Conservation (phyloP, 2,797 vertebrate species). For the Lophius americanus region DNA sequence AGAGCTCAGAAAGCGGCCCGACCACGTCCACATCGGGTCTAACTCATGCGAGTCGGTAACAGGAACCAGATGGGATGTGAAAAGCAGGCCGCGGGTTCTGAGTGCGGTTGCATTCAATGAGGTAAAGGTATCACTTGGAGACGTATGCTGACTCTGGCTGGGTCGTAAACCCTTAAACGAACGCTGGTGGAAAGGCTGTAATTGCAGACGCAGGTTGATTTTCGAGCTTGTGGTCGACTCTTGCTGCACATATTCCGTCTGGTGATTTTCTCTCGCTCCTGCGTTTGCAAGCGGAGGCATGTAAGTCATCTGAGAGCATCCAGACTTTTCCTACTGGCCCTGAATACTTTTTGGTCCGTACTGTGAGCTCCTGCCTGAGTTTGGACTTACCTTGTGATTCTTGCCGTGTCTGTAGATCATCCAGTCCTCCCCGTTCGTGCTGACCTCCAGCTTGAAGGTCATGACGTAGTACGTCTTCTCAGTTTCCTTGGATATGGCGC, state of each 20-base stretch:
- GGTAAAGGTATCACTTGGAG: slow-evolving; percentile 54
- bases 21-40: slow-evolving; percentile 41
- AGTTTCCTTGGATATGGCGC: slow-evolving; percentile 95
- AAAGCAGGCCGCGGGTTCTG: slow-evolving; percentile 37
- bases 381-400: slow-evolving; percentile 92
- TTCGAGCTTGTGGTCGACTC: slow-evolving; percentile 61
- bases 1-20: slow-evolving; percentile 38
- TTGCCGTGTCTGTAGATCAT: slow-evolving; percentile 98
- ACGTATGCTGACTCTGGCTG: slow-evolving; percentile 50
- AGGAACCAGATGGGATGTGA: slow-evolving; percentile 65
- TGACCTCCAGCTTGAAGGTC: slow-evolving; percentile 96
- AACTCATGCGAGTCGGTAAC: slow-evolving; percentile 52
- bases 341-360: not conserved
- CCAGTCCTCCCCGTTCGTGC: slow-evolving; percentile 99
- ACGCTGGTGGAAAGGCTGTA: slow-evolving; percentile 45
- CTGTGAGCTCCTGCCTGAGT: slow-evolving; percentile 3
- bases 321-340: slow-evolving; percentile 16
- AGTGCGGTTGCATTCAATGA: slow-evolving; percentile 39
- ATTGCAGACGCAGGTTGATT: slow-evolving; percentile 57
- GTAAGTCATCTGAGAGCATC: slow-evolving; percentile 36
- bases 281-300: slow-evolving; percentile 23
- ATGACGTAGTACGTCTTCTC: slow-evolving; percentile 92
- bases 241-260: slow-evolving; percentile 57
- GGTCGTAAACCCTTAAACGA: slow-evolving; percentile 62
- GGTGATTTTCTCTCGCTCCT: slow-evolving; percentile 28